phyloP scores from a whole-genome alignment of 2,888 invertebrate genomes.

The Thumatha senex region DNA sequence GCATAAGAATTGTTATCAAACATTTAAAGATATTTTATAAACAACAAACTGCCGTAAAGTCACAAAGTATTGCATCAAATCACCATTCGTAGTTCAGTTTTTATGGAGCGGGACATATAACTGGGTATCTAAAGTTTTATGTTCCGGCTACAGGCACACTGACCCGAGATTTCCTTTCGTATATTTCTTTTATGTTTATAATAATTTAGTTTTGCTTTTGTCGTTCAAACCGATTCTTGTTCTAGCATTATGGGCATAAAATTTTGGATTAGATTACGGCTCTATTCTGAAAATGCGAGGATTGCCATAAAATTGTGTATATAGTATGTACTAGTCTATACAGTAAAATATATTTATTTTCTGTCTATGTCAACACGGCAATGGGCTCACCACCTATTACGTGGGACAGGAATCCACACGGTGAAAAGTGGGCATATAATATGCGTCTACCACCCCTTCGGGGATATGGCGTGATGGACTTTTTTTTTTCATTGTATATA shows the following conservation, averaged over 20 bases:
- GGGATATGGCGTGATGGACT: no score
- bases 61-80: conserved; percentile 61
- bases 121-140: conserved; percentile 69
- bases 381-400: no score
- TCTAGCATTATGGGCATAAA: conserved; percentile 4
- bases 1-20: not conserved
- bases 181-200: conserved; percentile 55
- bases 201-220: conserved; percentile 47
- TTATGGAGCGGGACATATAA: conserved; percentile 71
- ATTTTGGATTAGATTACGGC: not conserved
- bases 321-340: no score
- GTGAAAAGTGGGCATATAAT: no score
- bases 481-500: no score
- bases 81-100: conserved; percentile 71
- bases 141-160: conserved; percentile 53
- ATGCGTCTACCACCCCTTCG: no score
- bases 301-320: no score
- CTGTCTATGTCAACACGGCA: no score
- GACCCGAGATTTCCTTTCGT: conserved; percentile 48
- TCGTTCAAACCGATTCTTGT: conserved; percentile 12
- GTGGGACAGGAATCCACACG: no score
- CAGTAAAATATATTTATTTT: no score
- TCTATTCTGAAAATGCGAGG: no score
- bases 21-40: conserved; percentile 51
- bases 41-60: conserved; percentile 59